Evolutionary conservation across 2,113 vertebrate genomes (phyloP).

Genomic region (Hyla sarda): DNA sequence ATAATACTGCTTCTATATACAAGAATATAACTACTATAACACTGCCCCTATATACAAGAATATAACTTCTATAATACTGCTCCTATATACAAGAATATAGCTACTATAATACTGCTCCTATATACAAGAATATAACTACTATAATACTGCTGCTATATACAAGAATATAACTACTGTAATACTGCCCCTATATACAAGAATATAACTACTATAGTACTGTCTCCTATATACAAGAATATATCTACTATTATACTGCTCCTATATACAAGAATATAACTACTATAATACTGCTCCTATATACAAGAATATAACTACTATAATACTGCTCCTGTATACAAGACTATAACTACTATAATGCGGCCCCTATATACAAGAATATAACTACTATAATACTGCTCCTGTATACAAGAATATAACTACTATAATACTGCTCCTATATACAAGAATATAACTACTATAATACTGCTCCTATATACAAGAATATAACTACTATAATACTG

Average conservation of each 20-base stretch:
- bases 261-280: constrained; percentile 1
- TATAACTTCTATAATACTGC: neutral
- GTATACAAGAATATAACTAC: neutral
- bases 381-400: neutral
- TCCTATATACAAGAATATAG: neutral
- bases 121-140: neutral
- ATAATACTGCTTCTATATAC: neutral
- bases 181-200: neutral
- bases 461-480: neutral
- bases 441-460: constrained; percentile 15
- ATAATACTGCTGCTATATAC: neutral
- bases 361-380: neutral
- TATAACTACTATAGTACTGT: constrained; percentile 1
- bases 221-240: neutral
- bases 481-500: constrained; percentile 24
- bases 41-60: neutral
- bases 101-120: too few species aligned
- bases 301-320: neutral
- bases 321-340: neutral
- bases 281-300: neutral
- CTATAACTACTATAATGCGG: neutral
- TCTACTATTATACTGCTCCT: constrained; percentile 1
- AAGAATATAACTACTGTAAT: constrained; percentile 9
- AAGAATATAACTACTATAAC: too few species aligned
- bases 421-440: neutral